Percentiles rank a stretch among this genome's conserved stretches.
Conservation (phyloP, 2,797 vertebrate species). For the Peromyscus melanophrys region DNA sequence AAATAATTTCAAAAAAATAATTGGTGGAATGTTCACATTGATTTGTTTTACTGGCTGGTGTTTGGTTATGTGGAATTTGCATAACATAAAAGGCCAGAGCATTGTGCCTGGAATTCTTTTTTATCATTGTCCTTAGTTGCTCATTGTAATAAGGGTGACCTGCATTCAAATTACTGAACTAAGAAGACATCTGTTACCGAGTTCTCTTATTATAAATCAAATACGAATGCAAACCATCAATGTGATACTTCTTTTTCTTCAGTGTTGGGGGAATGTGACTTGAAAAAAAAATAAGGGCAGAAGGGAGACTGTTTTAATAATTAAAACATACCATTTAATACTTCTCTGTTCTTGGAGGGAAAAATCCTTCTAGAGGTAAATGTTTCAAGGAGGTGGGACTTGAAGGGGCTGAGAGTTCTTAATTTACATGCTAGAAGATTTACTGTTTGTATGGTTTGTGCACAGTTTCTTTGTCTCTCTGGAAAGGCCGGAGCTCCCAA, state of each 20-base stretch:
- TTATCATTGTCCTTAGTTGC: not conserved
- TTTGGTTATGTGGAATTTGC: conserved; percentile 54
- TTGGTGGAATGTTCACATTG: conserved; percentile 11
- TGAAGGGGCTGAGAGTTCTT: conserved; percentile 45
- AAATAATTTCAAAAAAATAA: conserved; percentile 45
- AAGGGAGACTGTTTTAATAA: conserved; percentile 61
- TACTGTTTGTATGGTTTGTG: conserved; percentile 63
- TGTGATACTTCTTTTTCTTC: conserved; percentile 53
- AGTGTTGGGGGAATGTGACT: conserved; percentile 19
- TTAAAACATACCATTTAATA: conserved; percentile 66
- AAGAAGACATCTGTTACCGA: conserved; percentile 6
- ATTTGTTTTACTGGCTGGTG: conserved; percentile 50
- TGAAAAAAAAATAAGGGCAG: conserved; percentile 57
- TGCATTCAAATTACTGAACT: conserved; percentile 39
- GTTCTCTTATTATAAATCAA: conserved; percentile 61
- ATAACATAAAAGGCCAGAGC: conserved; percentile 47
- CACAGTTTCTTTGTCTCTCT: conserved; percentile 39
- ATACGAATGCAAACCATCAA: conserved; percentile 48
- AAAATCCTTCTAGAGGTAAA: conserved; percentile 70
- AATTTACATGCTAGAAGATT: conserved; percentile 54
- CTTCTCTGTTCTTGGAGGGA: conserved; percentile 61
- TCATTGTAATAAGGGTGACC: conserved; percentile 45
- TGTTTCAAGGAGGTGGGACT: conserved; percentile 46
- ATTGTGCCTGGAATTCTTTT: conserved; percentile 45
- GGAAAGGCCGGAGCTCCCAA: conserved; percentile 16